A percentile compares a stretch with the other conserved stretches of the same genome.
These are phyloP conservation scores for Erythrolamprus reginae DNA, from an alignment of 2,113 vertebrate genomes.

Conservation along the genomic window DNA sequence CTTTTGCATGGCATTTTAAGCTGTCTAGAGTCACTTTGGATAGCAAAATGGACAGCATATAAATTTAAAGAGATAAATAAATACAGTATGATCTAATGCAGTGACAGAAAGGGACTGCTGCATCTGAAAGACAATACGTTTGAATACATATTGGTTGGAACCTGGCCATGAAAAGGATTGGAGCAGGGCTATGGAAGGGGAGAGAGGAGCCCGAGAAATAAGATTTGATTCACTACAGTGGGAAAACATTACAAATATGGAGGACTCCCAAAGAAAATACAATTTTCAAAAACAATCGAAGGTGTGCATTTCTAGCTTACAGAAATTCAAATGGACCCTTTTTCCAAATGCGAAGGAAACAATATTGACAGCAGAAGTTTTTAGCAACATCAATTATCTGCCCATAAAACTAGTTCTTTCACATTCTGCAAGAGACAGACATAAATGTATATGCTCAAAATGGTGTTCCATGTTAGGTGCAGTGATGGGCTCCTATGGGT, in stretches of 20 bases:
- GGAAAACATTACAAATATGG: background rate
- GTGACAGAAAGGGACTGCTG: background rate
- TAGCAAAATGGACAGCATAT: background rate
- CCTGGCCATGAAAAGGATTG: background rate
- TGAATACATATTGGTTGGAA: background rate
- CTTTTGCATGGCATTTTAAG: background rate
- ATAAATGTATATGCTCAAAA: background rate
- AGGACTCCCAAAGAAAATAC: background rate
- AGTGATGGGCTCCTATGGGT: too few relatives aligned
- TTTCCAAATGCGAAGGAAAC: background rate
- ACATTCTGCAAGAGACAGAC: background rate
- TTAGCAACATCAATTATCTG: background rate
- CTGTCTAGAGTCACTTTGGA: background rate
- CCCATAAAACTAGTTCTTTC: background rate
- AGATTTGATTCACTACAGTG: background rate
- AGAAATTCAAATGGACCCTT: background rate
- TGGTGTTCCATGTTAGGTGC: background rate
- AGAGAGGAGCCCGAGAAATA: background rate
- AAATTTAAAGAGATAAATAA: background rate
- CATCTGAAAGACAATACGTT: background rate
- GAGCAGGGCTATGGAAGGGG: background rate
- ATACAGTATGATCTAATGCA: background rate
- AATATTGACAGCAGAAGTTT: background rate
- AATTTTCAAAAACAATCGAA: background rate
- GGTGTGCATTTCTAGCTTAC: background rate